These are phyloP conservation scores for Danio choprae DNA, from an alignment of 2,797 vertebrate genomes.

Conservation along the genomic window DNA sequence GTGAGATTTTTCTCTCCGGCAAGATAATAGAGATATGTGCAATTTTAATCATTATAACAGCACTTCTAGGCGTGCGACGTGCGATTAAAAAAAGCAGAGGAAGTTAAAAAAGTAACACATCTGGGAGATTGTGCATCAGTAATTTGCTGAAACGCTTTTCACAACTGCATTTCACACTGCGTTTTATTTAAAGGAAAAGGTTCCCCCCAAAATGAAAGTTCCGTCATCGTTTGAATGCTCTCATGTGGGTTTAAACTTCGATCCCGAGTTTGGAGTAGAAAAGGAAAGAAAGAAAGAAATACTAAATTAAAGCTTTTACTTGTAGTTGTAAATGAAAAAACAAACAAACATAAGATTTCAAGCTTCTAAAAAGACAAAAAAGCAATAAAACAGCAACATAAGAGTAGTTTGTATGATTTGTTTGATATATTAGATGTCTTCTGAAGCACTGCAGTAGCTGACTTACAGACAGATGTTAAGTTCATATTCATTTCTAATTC, in stretches of 20 bases:
- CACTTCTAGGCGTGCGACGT: constrained; percentile 13
- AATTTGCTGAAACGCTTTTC: constrained; percentile 7
- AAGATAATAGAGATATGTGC: constrained; percentile 39
- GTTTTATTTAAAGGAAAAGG: constrained; percentile 6
- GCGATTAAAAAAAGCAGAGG: constrained; percentile 36
- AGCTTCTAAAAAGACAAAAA: neutral
- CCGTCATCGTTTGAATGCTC: neutral
- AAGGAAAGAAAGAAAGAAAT: neutral
- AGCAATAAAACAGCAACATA: neutral
- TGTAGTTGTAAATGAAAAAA: neutral
- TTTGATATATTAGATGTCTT: neutral
- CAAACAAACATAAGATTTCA: neutral
- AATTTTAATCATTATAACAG: constrained; percentile 44
- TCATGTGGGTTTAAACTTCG: neutral
- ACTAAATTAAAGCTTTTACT: neutral
- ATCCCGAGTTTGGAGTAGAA: neutral
- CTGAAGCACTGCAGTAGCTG: neutral
- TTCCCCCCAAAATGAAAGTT: neutral
- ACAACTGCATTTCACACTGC: constrained; percentile 2
- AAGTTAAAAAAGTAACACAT: constrained; percentile 25
- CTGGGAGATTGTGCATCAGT: constrained; percentile 7
- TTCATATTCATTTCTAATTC: neutral
- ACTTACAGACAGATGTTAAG: neutral
- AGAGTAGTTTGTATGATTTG: neutral
- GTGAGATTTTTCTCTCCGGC: constrained; percentile 65